Evolutionary conservation across 2,797 vertebrate genomes (phyloP).

Genomic region (Danio choprae): DNA sequence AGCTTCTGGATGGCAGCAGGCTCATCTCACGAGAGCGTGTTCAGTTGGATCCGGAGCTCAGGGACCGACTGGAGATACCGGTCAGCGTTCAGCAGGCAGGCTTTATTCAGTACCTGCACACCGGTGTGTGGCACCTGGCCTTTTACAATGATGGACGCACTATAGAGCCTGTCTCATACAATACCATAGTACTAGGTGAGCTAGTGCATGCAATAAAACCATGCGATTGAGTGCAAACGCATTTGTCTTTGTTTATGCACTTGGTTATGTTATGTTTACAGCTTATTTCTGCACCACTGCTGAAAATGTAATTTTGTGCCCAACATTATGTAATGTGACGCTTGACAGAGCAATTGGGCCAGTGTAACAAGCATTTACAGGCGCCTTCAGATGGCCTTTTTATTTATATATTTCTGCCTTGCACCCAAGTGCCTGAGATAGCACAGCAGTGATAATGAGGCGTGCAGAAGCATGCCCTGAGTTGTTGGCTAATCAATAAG

Average conservation of each 20-base stretch:
- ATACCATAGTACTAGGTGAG: constrained; percentile 95
- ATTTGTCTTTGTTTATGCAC: background rate
- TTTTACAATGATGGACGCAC: constrained; percentile 97
- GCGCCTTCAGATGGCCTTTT: constrained; percentile 28
- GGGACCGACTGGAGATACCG: constrained; percentile 80
- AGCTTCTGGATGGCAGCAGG: constrained; percentile 95
- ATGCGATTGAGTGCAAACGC: background rate
- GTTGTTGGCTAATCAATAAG: constrained; percentile 48
- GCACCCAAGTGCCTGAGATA: constrained; percentile 41
- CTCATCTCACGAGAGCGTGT: constrained; percentile 90
- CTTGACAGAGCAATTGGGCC: constrained; percentile 15
- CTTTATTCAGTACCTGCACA: constrained; percentile 97
- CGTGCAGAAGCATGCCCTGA: constrained; percentile 42
- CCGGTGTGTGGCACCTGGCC: constrained; percentile 97
- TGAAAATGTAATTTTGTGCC: constrained; percentile 2
- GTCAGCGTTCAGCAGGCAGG: constrained; percentile 93
- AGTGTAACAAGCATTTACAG: constrained; percentile 5
- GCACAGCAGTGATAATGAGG: constrained; percentile 50
- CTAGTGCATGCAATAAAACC: background rate
- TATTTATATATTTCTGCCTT: constrained; percentile 36
- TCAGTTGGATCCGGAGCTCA: constrained; percentile 79
- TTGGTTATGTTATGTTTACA: constrained; percentile 16
- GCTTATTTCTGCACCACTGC: background rate
- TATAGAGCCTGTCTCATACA: constrained; percentile 91
- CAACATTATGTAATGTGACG: constrained; percentile 13